A percentile compares a stretch with the other conserved stretches of the same genome.
These are phyloP conservation scores for Diplolepis rosae DNA, from an alignment of 2,888 invertebrate genomes.

Conservation along the genomic window DNA sequence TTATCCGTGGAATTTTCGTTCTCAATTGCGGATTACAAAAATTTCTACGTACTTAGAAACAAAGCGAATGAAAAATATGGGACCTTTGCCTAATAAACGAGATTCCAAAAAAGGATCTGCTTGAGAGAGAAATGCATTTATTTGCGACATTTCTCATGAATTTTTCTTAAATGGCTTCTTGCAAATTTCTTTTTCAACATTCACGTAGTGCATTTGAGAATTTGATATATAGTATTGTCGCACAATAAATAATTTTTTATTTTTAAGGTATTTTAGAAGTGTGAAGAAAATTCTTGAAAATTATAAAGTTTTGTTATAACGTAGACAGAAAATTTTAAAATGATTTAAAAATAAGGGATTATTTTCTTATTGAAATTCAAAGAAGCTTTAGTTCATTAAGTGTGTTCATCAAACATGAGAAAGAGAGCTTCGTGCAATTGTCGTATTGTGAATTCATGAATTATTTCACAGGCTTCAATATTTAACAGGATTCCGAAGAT, in stretches of 20 bases:
- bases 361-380: too few species aligned
- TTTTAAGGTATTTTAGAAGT: neutral
- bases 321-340: neutral
- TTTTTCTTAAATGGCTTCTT: neutral
- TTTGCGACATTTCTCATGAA: neutral
- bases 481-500: slow-evolving; percentile 35
- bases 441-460: slow-evolving; percentile 32
- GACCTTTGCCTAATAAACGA: neutral
- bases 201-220: neutral
- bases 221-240: neutral
- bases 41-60: neutral
- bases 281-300: neutral
- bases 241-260: neutral
- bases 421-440: slow-evolving; percentile 2
- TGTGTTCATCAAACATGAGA: slow-evolving; percentile 10
- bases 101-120: neutral
- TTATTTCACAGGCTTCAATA: slow-evolving; percentile 42
- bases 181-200: neutral
- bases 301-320: neutral
- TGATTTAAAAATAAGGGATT: too few species aligned
- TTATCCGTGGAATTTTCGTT: neutral
- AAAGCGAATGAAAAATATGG: neutral
- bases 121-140: neutral
- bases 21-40: slow-evolving; percentile 1
- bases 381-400: neutral